Evolutionary conservation across 2,888 invertebrate genomes (phyloP).

Genomic region (Temnothorax rugatulus): DNA sequence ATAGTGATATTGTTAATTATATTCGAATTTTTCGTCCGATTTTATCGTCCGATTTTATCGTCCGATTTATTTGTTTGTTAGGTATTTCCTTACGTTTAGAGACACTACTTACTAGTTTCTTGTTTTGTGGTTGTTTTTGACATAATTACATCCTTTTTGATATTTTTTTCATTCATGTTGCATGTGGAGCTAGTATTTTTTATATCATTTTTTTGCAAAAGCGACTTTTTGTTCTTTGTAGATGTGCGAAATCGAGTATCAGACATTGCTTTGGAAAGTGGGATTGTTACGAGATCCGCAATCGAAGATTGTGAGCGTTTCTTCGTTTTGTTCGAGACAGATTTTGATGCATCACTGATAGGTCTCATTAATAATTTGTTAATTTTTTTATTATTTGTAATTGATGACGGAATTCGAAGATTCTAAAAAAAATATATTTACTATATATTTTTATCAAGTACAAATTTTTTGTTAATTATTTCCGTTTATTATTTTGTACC

Average conservation of each 20-base stretch:
- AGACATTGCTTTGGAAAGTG: slow-evolving; percentile 29
- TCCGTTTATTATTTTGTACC: slow-evolving; percentile 31
- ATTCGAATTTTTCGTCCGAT: background rate
- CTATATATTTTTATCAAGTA: background rate
- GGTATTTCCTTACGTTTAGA: background rate
- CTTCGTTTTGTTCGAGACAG: slow-evolving; percentile 8
- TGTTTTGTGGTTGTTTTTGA: slow-evolving; percentile 6
- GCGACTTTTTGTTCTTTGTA: slow-evolving; percentile 13
- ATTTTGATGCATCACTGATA: background rate
- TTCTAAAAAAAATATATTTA: slow-evolving; percentile 47
- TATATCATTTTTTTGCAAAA: slow-evolving; percentile 16
- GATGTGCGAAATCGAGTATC: slow-evolving; percentile 22
- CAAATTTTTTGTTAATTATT: background rate
- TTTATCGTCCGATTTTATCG: background rate
- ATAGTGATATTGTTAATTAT: slow-evolving; percentile 15
- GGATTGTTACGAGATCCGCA: background rate
- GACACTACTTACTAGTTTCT: background rate
- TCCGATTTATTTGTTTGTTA: background rate
- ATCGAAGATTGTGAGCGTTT: background rate
- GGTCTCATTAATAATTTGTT: slow-evolving; percentile 25
- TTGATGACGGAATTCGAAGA: slow-evolving; percentile 21
- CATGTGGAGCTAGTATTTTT: slow-evolving; percentile 14
- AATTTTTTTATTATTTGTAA: slow-evolving; percentile 8
- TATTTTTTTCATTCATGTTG: slow-evolving; percentile 28
- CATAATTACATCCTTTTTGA: background rate